Evolutionary conservation across 2,888 invertebrate species (phyloP).

Genomic region (Anoncus sp.): DNA sequence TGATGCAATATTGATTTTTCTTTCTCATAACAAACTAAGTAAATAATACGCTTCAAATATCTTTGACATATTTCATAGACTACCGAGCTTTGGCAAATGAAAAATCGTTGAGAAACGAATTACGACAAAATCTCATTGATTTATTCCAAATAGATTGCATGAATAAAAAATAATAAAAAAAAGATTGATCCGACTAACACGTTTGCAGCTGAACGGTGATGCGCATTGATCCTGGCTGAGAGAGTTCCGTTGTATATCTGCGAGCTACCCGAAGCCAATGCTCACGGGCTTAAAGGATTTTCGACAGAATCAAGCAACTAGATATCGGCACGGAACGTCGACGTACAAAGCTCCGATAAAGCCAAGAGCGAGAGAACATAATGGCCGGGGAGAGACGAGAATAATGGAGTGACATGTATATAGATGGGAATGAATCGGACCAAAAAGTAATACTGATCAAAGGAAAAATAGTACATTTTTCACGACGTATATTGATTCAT

Average conservation of each 20-base stretch:
- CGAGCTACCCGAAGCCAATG: slow-evolving; percentile 28
- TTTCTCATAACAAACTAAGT: neutral
- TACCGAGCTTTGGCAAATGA: neutral
- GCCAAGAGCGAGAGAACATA: slow-evolving; percentile 15
- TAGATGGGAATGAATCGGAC: neutral
- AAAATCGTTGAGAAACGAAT: neutral
- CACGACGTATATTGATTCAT: neutral
- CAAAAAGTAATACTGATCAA: neutral
- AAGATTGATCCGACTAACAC: neutral
- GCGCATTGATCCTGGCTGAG: slow-evolving; percentile 9
- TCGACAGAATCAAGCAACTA: slow-evolving; percentile 36
- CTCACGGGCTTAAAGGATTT: slow-evolving; percentile 37
- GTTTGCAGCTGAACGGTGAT: neutral
- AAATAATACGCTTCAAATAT: neutral
- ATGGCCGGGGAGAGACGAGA: slow-evolving; percentile 13
- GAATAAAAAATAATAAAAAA: no score
- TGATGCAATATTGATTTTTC: neutral
- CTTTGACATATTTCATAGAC: neutral
- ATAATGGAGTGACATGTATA: slow-evolving; percentile 17
- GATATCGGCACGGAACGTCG: slow-evolving; percentile 23
- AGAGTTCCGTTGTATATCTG: slow-evolving; percentile 15
- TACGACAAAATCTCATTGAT: neutral
- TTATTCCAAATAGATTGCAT: neutral
- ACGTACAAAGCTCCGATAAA: slow-evolving; percentile 33
- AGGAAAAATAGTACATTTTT: neutral